Base-by-base conservation (phyloP, 2,888 invertebrate species). In the Antheraea assamensis region DNA sequence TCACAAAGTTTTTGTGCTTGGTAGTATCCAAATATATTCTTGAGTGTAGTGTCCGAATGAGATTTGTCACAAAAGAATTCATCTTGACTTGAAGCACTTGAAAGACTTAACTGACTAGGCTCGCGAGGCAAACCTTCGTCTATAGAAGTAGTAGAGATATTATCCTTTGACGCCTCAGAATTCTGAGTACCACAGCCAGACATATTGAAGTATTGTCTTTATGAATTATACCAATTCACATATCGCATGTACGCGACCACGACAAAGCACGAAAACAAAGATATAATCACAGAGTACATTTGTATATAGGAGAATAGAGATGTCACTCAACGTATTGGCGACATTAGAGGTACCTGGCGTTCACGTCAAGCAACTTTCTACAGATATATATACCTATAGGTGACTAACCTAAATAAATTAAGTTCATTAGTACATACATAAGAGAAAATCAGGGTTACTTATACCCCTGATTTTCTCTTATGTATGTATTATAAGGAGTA, bases 1-100 rank as follows among this genome's bases (percentile, higher is more conserved):
- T 99, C 99, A 87, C 98, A 98, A 73, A 99, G 95, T 90, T 98
- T 97, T 82, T 97, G 96, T 75, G 97, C 96, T 85, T 97, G 96
- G 78, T 97, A 96, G 93, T 98, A 98, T 73, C 96, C 95, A 87
- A 97, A 97, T 96, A 98, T 98, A 85, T 97, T 97, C 80, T 96
- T 96, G 73, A 98, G 95, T 83, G 98, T 97, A 74, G 95, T 95
- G 85, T 98, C 97, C 13, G 98, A 97, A 92, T 98, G 98, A 85
- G 97, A 97, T 82, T 96, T 95, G 87, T 96, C 96, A 81, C 96
- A 96, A 90, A 97, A 97, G 86, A 96, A 96, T 89, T 97, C 97
- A 90, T 97, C 97, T 87, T 97, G 97, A 76, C 97, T 96, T 73
- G 96, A 95, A 76, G 96, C 94, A 79, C 96, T 97, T 77, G 96